These are phyloP conservation scores for Anabacerthia variegaticeps DNA, from an alignment of 2,797 vertebrate genomes.

Conservation along the genomic window DNA sequence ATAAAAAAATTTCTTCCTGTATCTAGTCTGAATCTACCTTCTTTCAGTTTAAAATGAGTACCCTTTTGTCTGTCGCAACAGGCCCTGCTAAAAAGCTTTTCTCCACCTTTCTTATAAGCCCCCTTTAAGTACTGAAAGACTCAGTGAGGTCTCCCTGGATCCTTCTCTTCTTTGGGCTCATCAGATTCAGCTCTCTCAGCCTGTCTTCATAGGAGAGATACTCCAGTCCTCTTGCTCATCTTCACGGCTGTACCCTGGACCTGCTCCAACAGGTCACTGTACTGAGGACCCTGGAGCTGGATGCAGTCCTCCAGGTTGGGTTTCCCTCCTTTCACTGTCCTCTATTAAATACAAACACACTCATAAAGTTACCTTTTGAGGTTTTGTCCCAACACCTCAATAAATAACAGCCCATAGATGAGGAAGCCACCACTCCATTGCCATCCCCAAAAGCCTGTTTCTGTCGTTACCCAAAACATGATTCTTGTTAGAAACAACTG, in stretches of 20 bases:
- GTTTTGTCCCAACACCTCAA: background rate
- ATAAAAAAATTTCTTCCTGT: background rate
- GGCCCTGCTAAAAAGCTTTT: background rate
- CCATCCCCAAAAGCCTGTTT: background rate
- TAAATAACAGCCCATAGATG: background rate
- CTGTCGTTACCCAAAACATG: background rate
- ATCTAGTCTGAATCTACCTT: too few relatives aligned
- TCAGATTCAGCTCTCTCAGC: background rate
- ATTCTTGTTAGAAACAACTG: background rate
- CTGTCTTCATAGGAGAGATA: background rate
- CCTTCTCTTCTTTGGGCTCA: background rate
- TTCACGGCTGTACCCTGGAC: background rate
- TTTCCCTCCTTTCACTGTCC: background rate
- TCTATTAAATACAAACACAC: background rate
- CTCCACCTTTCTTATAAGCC: background rate
- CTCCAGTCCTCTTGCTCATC: rapidly evolving
- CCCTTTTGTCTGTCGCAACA: background rate
- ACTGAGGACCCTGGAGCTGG: background rate
- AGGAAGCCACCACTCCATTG: background rate
- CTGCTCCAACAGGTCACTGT: background rate
- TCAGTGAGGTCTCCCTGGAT: background rate
- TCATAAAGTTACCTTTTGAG: background rate
- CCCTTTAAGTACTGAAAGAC: background rate
- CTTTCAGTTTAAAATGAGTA: background rate
- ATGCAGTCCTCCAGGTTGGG: too few relatives aligned